Base-by-base conservation (phyloP, 92 coral and sea anemone species). In the Heteractis magnifica region DNA sequence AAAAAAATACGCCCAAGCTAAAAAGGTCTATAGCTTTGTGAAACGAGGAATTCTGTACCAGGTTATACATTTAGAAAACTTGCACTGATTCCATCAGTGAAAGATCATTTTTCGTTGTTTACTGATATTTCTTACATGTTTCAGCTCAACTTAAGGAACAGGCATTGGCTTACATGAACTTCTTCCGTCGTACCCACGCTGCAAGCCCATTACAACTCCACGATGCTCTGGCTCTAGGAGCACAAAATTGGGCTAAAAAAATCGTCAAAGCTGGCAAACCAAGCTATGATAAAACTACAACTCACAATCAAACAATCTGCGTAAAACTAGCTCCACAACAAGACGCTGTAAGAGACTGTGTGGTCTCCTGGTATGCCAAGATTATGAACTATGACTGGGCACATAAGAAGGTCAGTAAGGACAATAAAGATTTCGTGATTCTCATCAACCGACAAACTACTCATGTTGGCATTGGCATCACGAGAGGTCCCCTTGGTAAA, bases 331-430 rank as follows among this genome's bases (percentile, higher is more conserved):
- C 73, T 7, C 74, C 90, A 56, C 93, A 80, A 59, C 81, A 86
- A 13, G 94, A 89, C 78, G 85, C 93, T 64, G 88, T 90, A 13
- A 81, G 89, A 71, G 81, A 85, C 68, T 75, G 84, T 58, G 92
- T 88, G 0, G 88, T 85, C 65, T 75, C 85, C 34, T 89, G 93
- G 98, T 91, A 89, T 73, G 87, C 91, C 26, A 77, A 84, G 10
- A 86, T 82, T 59, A 87, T 87, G 92, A 79, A 90, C 77, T 91
- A 87, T 72, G 93, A 94, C 51, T 94, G 98, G 98, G 93, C 95
- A 26, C 71, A 58, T 1, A 92, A 91, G 9, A 83, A 91, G 52
- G 74, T 86, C 8, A 87, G 82, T 15, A 79, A 86, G 44, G 89
- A 84, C 52, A 90, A 91, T 51, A 14, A 78, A 49, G 90, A 88